phyloP scores from a whole-genome alignment of 30 jellyfish, hydroid and myxozoan species.

The Pelagia noctiluca region DNA sequence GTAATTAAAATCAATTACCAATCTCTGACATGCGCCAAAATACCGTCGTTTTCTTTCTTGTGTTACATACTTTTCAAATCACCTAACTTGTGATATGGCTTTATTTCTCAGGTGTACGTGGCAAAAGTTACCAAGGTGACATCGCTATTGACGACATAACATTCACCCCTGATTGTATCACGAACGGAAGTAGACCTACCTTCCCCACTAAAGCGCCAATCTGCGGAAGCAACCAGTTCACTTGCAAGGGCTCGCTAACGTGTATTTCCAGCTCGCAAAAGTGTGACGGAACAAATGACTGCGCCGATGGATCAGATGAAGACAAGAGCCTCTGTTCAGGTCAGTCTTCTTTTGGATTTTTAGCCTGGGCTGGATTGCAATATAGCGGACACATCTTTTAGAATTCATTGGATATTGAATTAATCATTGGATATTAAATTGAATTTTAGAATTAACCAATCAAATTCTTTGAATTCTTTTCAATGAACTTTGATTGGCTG shows the following conservation, averaged over 20 bases:
- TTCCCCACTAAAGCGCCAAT: slow-evolving; percentile 93
- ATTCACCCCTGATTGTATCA: slow-evolving; percentile 95
- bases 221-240: slow-evolving; percentile 70
- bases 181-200: slow-evolving; percentile 90
- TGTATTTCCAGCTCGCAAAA: slow-evolving; percentile 62
- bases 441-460: no score
- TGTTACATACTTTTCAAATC: no score
- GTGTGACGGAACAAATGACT: slow-evolving; percentile 82
- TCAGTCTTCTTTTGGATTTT: no score
- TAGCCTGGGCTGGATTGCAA: no score
- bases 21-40: no score
- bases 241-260: slow-evolving; percentile 65
- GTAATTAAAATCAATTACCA: no score
- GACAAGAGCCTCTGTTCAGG: slow-evolving; percentile 59
- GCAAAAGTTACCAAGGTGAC: slow-evolving; percentile 89
- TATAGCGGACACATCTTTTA: no score
- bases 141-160: slow-evolving; percentile 96
- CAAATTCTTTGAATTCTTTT: no score
- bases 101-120: slow-evolving; percentile 74
- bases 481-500: no score
- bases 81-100: not conserved
- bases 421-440: no score
- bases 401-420: no score
- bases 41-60: no score
- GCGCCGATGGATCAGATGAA: slow-evolving; percentile 96